These are phyloP conservation scores for Herminia tarsipennalis DNA, from an alignment of 2,888 invertebrate genomes.

Conservation along the genomic window DNA sequence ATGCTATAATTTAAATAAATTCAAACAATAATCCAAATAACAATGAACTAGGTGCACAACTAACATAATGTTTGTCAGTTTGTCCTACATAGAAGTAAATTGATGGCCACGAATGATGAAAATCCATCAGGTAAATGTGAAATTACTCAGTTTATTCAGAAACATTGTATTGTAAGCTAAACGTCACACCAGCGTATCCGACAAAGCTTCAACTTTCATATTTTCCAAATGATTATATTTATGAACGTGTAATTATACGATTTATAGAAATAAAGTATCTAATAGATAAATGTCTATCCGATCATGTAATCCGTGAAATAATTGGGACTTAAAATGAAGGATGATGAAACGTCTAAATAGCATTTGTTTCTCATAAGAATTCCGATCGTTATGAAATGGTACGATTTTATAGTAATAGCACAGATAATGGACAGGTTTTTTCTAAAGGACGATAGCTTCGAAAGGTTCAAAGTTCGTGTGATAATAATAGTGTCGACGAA, in stretches of 20 bases:
- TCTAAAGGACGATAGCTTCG: slow-evolving; percentile 18
- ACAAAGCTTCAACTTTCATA: slow-evolving; percentile 9
- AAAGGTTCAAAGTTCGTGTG: slow-evolving; percentile 18
- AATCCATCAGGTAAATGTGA: too few relatives aligned
- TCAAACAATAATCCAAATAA: slow-evolving; percentile 1
- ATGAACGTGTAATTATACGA: slow-evolving; percentile 1
- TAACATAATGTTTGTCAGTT: not conserved
- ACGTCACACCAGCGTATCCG: too few relatives aligned
- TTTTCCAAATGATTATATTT: not conserved
- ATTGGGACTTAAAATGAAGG: slow-evolving; percentile 8
- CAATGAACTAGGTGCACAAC: not conserved
- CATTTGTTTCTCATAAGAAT: slow-evolving; percentile 28
- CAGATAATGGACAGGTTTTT: slow-evolving; percentile 20
- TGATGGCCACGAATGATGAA: too few relatives aligned
- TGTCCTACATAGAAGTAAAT: not conserved
- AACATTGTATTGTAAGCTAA: too few relatives aligned
- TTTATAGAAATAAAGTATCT: slow-evolving; percentile 8
- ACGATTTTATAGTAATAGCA: slow-evolving; percentile 12
- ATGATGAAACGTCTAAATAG: slow-evolving; percentile 19
- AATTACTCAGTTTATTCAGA: too few relatives aligned
- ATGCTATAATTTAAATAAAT: not conserved
- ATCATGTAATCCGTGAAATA: slow-evolving; percentile 25
- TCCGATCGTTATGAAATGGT: slow-evolving; percentile 15
- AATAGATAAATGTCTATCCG: not conserved
- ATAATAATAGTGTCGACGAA: slow-evolving; percentile 15